Evolutionary conservation across 2,888 invertebrate genomes (phyloP).

Genomic region (Pterostichus madidus): DNA sequence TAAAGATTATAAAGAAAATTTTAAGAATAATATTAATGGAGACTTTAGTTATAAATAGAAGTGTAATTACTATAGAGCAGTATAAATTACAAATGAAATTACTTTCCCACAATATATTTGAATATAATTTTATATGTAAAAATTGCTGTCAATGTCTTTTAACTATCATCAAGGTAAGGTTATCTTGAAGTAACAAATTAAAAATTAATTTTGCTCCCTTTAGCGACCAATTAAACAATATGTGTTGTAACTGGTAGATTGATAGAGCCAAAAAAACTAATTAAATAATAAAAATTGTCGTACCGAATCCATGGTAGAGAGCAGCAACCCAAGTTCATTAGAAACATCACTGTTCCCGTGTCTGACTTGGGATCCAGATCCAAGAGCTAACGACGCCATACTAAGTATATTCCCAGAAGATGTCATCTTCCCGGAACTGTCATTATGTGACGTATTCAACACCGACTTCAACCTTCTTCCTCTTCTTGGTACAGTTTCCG

Average conservation of each 20-base stretch:
- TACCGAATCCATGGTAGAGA: constrained; percentile 74
- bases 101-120: no score
- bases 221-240: neutral
- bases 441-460: constrained; percentile 75
- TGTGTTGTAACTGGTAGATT: constrained; percentile 1
- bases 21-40: no score
- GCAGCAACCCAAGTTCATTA: constrained; percentile 74
- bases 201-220: constrained; percentile 29
- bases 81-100: no score
- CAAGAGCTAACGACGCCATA: constrained; percentile 75
- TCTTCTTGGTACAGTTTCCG: constrained; percentile 85
- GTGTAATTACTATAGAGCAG: no score
- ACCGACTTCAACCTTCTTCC: constrained; percentile 82
- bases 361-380: constrained; percentile 77
- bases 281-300: constrained; percentile 63
- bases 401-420: constrained; percentile 51
- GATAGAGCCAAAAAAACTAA: constrained; percentile 37
- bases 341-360: constrained; percentile 72
- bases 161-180: no score
- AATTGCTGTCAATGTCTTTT: no score
- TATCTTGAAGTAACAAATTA: no score
- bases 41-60: no score
- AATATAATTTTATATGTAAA: no score
- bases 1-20: no score
- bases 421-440: constrained; percentile 71